A percentile compares a stretch with the other conserved stretches of the same genome.
phyloP scores from a whole-genome alignment of 1,140 invertebrate genomes.

The Saccostrea echinata region DNA sequence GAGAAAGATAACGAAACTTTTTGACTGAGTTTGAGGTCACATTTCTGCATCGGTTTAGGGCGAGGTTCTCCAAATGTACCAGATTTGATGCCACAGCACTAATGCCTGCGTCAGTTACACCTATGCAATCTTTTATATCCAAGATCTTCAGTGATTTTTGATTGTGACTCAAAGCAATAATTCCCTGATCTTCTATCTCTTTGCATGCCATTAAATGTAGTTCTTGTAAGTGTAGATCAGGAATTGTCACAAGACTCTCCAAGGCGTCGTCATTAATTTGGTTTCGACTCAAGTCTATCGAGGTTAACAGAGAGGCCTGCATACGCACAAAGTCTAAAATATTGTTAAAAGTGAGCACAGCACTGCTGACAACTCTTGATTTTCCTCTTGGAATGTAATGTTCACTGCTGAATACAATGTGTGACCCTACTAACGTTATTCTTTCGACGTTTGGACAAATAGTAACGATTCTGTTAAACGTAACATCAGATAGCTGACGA shows the following conservation, averaged over 20 bases:
- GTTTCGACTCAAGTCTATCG: conserved; percentile 85
- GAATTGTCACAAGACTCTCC: conserved; percentile 81
- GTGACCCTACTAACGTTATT: conserved; percentile 84
- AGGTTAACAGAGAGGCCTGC: conserved; percentile 82
- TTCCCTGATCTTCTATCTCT: conserved; percentile 84
- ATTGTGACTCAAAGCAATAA: conserved; percentile 82
- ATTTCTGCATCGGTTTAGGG: conserved; percentile 76
- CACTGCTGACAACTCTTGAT: conserved; percentile 83
- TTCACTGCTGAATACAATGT: conserved; percentile 85
- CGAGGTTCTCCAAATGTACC: conserved; percentile 65
- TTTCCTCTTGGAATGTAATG: conserved; percentile 83
- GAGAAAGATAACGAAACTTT: conserved; percentile 81
- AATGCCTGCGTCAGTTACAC: conserved; percentile 84
- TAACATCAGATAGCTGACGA: conserved; percentile 86
- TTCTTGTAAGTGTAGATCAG: conserved; percentile 82
- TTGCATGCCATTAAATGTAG: conserved; percentile 84
- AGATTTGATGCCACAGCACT: conserved; percentile 83
- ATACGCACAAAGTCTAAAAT: conserved; percentile 83
- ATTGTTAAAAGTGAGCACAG: conserved; percentile 86
- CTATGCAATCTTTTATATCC: conserved; percentile 84
- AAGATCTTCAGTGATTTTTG: conserved; percentile 83
- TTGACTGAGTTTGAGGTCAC: conserved; percentile 84
- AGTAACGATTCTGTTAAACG: conserved; percentile 85
- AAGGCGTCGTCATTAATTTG: conserved; percentile 85
- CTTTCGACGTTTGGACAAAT: conserved; percentile 83